Conservation (phyloP, 1,140 invertebrate genomes). For the Eufriesea mexicana region DNA sequence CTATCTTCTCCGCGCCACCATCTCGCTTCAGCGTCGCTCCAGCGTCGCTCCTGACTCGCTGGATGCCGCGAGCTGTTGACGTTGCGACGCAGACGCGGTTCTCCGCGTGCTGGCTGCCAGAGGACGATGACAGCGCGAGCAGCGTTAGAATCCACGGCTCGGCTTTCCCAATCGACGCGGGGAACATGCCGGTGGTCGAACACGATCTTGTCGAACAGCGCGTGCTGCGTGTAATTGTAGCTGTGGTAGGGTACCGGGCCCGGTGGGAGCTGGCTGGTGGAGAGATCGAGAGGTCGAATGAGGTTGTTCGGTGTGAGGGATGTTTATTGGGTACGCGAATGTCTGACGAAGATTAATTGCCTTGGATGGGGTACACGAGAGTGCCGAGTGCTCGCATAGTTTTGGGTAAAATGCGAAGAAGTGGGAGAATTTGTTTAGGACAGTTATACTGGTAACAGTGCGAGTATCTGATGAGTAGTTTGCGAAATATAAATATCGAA, state of each 20-base stretch:
- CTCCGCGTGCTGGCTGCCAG: not conserved
- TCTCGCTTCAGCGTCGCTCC: not conserved
- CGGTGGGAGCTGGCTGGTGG: not conserved
- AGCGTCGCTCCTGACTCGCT: no score
- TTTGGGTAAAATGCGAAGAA: no score
- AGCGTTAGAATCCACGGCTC: not conserved
- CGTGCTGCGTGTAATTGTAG: not conserved
- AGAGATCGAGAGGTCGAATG: not conserved
- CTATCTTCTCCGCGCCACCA: not conserved
- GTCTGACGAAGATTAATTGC: no score
- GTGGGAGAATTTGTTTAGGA: no score
- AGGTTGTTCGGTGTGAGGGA: no score
- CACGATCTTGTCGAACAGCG: not conserved
- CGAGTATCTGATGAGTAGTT: no score
- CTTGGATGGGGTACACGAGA: no score
- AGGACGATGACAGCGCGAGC: constrained; percentile 25
- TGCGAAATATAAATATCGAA: no score
- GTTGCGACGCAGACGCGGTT: not conserved
- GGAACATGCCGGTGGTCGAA: not conserved
- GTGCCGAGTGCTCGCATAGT: no score
- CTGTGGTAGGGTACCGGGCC: no score
- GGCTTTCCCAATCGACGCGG: not conserved
- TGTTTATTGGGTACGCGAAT: no score
- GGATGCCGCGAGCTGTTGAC: not conserved
- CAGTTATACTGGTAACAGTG: no score